Conservation (phyloP, 2,113 vertebrate species). For the Chrysemys picta region DNA sequence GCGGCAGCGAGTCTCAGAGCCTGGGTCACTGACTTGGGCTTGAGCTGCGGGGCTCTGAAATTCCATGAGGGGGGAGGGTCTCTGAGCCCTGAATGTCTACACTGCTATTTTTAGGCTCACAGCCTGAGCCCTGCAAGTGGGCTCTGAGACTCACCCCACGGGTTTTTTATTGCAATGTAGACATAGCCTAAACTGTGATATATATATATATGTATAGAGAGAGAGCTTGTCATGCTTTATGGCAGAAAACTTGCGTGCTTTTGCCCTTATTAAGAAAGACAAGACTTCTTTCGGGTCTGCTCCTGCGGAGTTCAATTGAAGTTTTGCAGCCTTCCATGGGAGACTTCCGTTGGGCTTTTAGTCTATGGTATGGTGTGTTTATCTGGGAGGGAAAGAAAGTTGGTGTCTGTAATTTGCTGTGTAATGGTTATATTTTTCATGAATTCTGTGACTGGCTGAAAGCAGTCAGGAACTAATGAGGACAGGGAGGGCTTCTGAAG, state of each 20-base stretch:
- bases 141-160: neutral
- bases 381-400: neutral
- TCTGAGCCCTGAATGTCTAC: neutral
- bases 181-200: too few species aligned
- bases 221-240: neutral
- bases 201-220: too few species aligned
- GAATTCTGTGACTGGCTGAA: conserved; percentile 25
- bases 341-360: neutral
- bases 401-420: neutral
- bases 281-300: neutral
- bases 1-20: neutral
- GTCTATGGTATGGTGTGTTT: neutral
- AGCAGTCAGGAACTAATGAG: conserved; percentile 51
- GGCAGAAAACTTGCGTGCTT: neutral
- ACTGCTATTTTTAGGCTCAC: neutral
- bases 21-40: neutral
- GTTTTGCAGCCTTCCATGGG: neutral
- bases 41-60: neutral
- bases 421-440: conserved; percentile 2
- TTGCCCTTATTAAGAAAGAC: neutral
- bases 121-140: neutral
- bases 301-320: too few species aligned
- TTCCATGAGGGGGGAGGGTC: neutral
- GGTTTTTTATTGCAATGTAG: too few species aligned
- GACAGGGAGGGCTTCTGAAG: conserved; percentile 21